Percentiles rank a stretch among this genome's conserved stretches.
Conservation (phyloP, 1,140 invertebrate genomes). For the Leptinotarsa undecemlineata region DNA sequence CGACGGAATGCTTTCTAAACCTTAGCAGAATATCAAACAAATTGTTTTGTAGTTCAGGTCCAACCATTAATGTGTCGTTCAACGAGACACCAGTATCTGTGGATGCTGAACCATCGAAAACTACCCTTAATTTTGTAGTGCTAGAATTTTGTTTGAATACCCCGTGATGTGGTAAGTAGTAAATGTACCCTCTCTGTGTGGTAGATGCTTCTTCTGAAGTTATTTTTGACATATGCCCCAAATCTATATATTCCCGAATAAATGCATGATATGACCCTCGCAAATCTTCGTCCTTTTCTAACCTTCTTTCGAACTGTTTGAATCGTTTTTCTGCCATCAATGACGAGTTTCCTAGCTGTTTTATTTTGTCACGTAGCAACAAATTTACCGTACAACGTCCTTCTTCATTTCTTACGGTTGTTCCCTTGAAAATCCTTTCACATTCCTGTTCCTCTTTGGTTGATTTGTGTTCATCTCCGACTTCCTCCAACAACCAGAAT, state of each 20-base stretch:
- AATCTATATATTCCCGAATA: background rate
- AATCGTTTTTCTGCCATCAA: constrained; percentile 38
- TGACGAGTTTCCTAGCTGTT: background rate
- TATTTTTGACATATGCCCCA: constrained; percentile 33
- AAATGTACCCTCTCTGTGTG: constrained; percentile 34
- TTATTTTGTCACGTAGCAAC: background rate
- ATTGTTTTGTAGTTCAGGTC: too few relatives aligned
- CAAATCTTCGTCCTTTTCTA: background rate
- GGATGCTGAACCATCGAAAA: constrained; percentile 45
- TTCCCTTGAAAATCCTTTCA: background rate
- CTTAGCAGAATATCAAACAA: too few relatives aligned
- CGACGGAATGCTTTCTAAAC: too few relatives aligned
- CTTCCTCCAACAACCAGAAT: constrained; percentile 2
- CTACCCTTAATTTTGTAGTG: constrained; percentile 27
- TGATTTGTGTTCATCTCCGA: background rate
- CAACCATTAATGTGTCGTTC: too few relatives aligned
- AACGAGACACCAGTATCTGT: constrained; percentile 44
- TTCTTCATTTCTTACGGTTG: background rate
- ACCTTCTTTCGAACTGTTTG: constrained; percentile 16
- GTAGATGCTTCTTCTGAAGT: constrained; percentile 50
- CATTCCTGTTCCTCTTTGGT: background rate
- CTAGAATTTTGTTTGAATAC: too few relatives aligned
- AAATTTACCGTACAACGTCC: constrained; percentile 2
- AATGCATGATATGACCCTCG: too few relatives aligned
- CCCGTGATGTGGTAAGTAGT: constrained; percentile 34